These are phyloP conservation scores for Morone chrysops DNA, from an alignment of 2,113 vertebrate species.

Conservation along the genomic window DNA sequence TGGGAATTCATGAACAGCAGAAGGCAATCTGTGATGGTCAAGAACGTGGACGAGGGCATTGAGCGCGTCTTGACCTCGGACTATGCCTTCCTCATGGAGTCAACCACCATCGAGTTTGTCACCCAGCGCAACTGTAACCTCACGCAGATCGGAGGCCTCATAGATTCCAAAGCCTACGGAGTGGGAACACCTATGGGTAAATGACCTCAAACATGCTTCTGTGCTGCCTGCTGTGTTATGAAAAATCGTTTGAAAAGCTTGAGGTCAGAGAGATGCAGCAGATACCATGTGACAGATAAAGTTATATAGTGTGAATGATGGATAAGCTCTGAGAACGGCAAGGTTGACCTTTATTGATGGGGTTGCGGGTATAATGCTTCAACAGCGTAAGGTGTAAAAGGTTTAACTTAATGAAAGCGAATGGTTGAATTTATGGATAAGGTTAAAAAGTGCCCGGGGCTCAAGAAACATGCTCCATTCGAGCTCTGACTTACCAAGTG, in stretches of 20 bases:
- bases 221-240: constrained; percentile 6
- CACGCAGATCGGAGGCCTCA: constrained; percentile 96
- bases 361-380: constrained; percentile 46
- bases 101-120: constrained; percentile 97
- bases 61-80: constrained; percentile 95
- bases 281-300: constrained; percentile 41
- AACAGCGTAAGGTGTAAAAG: constrained; percentile 53
- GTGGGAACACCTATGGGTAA: constrained; percentile 98
- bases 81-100: constrained; percentile 98
- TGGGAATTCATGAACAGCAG: constrained; percentile 99
- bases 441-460: constrained; percentile 57
- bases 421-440: constrained; percentile 64
- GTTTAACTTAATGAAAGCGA: constrained; percentile 66
- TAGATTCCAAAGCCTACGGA: constrained; percentile 97
- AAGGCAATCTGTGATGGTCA: constrained; percentile 94
- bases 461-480: not conserved
- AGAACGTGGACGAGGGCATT: constrained; percentile 97
- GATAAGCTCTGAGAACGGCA: constrained; percentile 43
- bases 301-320: constrained; percentile 40
- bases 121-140: constrained; percentile 98
- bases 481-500: not conserved
- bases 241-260: not conserved
- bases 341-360: constrained; percentile 72
- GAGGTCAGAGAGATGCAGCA: not conserved
- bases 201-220: constrained; percentile 25